A percentile compares a stretch with the other conserved stretches of the same genome.
phyloP scores from a whole-genome alignment of 2,888 invertebrate species.

The Drosophila kanekoi region DNA sequence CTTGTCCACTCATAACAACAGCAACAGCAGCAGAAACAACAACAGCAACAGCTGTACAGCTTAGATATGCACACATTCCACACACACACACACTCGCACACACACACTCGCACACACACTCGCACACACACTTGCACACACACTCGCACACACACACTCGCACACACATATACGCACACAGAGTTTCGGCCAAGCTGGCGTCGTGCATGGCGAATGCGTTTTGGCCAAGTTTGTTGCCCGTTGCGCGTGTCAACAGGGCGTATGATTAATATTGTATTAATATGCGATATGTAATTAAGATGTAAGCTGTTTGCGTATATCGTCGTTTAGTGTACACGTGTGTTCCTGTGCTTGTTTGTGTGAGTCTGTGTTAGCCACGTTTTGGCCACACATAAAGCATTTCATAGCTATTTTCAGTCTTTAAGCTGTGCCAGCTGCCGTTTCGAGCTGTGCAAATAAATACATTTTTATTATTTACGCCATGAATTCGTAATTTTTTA shows the following conservation, averaged over 20 bases:
- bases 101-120: constrained; percentile 1
- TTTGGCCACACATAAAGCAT: constrained; percentile 15
- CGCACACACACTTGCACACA: constrained; percentile 40
- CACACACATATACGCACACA: neutral
- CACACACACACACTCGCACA: constrained; percentile 35
- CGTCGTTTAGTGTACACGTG: constrained; percentile 36
- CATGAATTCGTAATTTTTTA: constrained; percentile 35
- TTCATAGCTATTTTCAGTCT: constrained; percentile 16
- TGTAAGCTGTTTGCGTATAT: constrained; percentile 71
- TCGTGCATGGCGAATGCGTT: constrained; percentile 60
- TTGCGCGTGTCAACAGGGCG: constrained; percentile 76
- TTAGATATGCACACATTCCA: constrained; percentile 68
- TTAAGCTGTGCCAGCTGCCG: constrained; percentile 6
- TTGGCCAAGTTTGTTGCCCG: constrained; percentile 53
- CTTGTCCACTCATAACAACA: constrained; percentile 66
- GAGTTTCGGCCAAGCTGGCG: constrained; percentile 15
- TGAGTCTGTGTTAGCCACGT: constrained; percentile 4
- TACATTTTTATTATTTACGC: constrained; percentile 28
- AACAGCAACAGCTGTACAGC: constrained; percentile 38
- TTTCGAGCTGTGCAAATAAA: constrained; percentile 6
- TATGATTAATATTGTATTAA: constrained; percentile 82
- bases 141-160: constrained; percentile 32
- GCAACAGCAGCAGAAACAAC: constrained; percentile 24
- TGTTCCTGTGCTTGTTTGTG: constrained; percentile 1
- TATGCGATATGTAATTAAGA: constrained; percentile 81